A percentile compares a stretch with the other conserved stretches of the same genome.
Evolutionary conservation across 1,140 invertebrate species (phyloP).

Genomic region (Meloidogyne floridensis): DNA sequence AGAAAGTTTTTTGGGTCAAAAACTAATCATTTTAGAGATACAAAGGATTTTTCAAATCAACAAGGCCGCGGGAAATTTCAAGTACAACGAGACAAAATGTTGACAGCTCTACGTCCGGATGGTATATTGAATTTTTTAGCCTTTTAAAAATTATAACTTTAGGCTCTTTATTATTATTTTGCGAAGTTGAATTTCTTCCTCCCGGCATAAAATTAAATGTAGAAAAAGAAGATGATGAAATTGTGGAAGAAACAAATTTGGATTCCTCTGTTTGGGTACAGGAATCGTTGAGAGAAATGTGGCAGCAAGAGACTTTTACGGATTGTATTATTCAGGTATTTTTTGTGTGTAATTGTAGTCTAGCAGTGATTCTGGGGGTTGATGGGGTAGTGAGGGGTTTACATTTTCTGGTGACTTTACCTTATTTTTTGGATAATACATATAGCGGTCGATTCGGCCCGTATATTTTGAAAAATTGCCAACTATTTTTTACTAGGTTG

Average conservation of each 20-base stretch:
- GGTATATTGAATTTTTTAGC: conserved; percentile 29
- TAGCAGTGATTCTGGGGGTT: too few species aligned
- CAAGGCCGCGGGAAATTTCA: conserved; percentile 64
- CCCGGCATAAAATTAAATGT: conserved; percentile 60
- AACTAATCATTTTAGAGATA: conserved; percentile 50
- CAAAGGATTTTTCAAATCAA: conserved; percentile 64
- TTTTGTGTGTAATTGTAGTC: background rate
- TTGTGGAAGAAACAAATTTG: conserved; percentile 43
- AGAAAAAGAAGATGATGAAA: conserved; percentile 57
- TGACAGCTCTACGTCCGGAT: conserved; percentile 50
- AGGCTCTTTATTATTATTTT: conserved; percentile 52
- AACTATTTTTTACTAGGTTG: background rate
- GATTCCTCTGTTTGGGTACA: conserved; percentile 30
- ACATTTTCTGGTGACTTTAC: too few species aligned
- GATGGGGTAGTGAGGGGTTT: too few species aligned
- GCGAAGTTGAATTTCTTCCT: conserved; percentile 61
- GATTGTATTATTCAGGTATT: conserved; percentile 51
- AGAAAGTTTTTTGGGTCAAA: background rate
- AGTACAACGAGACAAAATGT: conserved; percentile 46
- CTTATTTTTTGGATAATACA: too few species aligned
- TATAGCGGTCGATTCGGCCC: too few species aligned
- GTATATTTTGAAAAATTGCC: too few species aligned
- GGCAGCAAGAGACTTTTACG: conserved; percentile 53
- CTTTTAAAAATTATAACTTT: background rate
- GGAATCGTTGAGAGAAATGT: conserved; percentile 53